Percentiles rank a stretch among this genome's conserved stretches.
Evolutionary conservation across 2,797 vertebrate species (phyloP).

Genomic region (Micromesistius poutassou): DNA sequence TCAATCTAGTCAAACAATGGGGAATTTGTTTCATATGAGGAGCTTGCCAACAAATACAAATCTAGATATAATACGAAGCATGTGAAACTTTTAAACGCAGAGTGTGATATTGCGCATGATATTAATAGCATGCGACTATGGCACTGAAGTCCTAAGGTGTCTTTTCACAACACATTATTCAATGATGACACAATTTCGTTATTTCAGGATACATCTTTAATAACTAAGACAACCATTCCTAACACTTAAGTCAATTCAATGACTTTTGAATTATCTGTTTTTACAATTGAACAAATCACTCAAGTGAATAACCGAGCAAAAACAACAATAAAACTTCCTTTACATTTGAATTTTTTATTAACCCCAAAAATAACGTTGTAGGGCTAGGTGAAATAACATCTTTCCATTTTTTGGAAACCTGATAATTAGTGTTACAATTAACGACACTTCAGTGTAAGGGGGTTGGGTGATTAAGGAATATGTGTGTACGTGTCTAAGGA

Average conservation of each 20-base stretch:
- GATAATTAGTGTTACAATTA: constrained; percentile 65
- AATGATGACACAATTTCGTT: constrained; percentile 19
- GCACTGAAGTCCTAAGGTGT: background rate
- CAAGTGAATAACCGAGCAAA: constrained; percentile 41
- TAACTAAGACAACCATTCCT: constrained; percentile 74
- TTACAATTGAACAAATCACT: constrained; percentile 60
- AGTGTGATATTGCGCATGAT: background rate
- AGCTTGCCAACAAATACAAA: background rate
- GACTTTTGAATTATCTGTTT: constrained; percentile 25
- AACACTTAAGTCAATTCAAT: constrained; percentile 67
- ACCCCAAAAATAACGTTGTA: constrained; percentile 55
- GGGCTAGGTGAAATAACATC: constrained; percentile 45
- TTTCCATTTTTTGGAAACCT: constrained; percentile 51
- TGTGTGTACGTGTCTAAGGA: constrained; percentile 12
- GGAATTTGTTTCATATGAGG: background rate
- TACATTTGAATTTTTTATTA: constrained; percentile 46
- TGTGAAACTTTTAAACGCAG: background rate
- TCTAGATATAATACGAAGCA: too few species aligned
- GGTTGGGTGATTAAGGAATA: constrained; percentile 45
- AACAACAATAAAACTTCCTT: constrained; percentile 58
- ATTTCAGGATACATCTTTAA: constrained; percentile 72
- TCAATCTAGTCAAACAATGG: background rate
- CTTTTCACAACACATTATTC: background rate
- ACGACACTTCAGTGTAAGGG: constrained; percentile 45
- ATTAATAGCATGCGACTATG: background rate